Conservation (phyloP, 2,797 vertebrate genomes). For the Echeneis naucrates region DNA sequence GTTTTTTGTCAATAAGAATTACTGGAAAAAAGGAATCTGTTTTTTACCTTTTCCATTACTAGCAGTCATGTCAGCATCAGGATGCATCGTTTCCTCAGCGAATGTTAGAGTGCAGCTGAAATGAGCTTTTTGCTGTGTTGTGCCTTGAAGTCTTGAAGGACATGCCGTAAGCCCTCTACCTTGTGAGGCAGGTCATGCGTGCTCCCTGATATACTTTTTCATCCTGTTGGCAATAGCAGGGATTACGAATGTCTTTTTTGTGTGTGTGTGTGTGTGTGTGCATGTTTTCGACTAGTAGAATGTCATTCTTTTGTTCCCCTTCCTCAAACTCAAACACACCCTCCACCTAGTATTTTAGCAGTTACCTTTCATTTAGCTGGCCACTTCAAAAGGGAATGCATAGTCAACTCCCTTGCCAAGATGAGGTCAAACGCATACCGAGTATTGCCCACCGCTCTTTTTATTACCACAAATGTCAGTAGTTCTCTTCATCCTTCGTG, state of each 20-base stretch:
- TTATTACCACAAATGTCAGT: slow-evolving; percentile 89
- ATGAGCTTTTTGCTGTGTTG: slow-evolving; percentile 44
- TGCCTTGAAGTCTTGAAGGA: slow-evolving; percentile 75
- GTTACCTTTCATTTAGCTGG: slow-evolving; percentile 79
- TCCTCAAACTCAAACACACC: slow-evolving; percentile 53
- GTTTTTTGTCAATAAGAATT: neutral
- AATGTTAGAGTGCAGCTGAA: slow-evolving; percentile 15
- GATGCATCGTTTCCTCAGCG: neutral
- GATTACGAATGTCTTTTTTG: slow-evolving; percentile 61
- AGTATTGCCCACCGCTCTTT: slow-evolving; percentile 68
- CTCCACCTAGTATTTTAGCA: slow-evolving; percentile 71
- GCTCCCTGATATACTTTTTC: slow-evolving; percentile 54
- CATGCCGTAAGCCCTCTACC: slow-evolving; percentile 45
- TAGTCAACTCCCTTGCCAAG: slow-evolving; percentile 79
- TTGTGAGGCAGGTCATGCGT: slow-evolving; percentile 72
- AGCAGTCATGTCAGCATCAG: neutral
- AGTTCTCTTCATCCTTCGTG: slow-evolving; percentile 79
- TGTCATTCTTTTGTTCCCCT: slow-evolving; percentile 71
- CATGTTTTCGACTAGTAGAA: slow-evolving; percentile 66
- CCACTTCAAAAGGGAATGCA: slow-evolving; percentile 85
- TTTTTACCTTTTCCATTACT: neutral
- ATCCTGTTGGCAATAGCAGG: slow-evolving; percentile 63
- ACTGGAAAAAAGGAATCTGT: neutral
- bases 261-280: slow-evolving; percentile 53
- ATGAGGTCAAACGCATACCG: slow-evolving; percentile 82